Conservation (phyloP, 2,113 vertebrate genomes). For the Procavia capensis region DNA sequence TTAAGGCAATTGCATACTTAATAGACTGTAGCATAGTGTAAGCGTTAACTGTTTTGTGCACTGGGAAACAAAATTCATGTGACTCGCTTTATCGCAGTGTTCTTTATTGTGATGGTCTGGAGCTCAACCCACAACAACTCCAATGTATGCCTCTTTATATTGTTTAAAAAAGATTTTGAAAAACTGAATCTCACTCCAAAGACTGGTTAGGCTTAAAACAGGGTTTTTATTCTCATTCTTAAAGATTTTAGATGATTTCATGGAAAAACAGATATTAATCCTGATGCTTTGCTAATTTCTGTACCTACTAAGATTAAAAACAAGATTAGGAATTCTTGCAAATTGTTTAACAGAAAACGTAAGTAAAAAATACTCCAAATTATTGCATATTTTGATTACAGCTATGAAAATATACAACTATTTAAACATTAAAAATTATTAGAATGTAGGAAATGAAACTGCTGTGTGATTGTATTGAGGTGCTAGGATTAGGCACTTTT, state of each 20-base stretch:
- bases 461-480: neutral
- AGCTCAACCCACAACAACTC: too few relatives aligned
- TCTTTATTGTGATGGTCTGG: too few relatives aligned
- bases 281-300: conserved; percentile 14
- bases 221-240: conserved; percentile 1
- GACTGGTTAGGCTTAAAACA: neutral
- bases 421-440: conserved; percentile 27
- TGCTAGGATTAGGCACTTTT: neutral
- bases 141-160: neutral
- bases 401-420: neutral
- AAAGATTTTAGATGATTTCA: neutral
- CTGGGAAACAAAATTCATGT: too few relatives aligned
- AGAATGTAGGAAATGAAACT: neutral
- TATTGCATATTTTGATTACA: neutral
- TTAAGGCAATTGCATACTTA: too few relatives aligned
- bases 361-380: neutral
- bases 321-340: neutral
- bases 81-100: too few relatives aligned
- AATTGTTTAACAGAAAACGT: conserved; percentile 8
- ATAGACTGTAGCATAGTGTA: too few relatives aligned
- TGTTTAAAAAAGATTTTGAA: neutral
- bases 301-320: conserved; percentile 36
- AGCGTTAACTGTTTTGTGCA: too few relatives aligned
- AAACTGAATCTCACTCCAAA: neutral
- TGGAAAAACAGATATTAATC: neutral